phyloP scores from a whole-genome alignment of 2,797 vertebrate genomes.

The Setipinna tenuifilis region DNA sequence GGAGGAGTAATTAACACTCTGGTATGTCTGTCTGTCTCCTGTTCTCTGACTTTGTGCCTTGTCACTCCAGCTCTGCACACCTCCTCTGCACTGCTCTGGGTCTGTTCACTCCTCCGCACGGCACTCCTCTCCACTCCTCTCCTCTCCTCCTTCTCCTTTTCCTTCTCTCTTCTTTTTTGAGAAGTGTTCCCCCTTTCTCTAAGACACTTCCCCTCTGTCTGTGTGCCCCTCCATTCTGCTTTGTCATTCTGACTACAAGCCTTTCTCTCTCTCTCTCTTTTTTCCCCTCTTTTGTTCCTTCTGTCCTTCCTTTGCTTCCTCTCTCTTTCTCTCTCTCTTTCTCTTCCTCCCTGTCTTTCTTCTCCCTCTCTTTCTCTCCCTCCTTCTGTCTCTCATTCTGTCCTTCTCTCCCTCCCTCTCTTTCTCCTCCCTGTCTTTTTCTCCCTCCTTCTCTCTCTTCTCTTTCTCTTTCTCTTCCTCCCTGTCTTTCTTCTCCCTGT shows the following conservation, averaged over 20 bases:
- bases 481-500: neutral
- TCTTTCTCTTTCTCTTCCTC: neutral
- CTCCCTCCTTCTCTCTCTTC: slow-evolving; percentile 8
- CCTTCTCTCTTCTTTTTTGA: neutral
- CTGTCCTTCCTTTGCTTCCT: neutral
- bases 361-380: neutral
- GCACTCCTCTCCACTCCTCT: neutral
- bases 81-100: neutral
- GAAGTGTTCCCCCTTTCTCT: slow-evolving; percentile 8
- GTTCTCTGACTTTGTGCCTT: too few relatives aligned
- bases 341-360: neutral
- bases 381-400: slow-evolving; percentile 7
- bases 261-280: neutral
- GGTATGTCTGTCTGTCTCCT: too few relatives aligned
- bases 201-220: neutral
- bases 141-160: neutral
- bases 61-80: neutral
- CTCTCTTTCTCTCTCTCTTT: neutral
- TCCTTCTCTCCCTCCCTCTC: neutral
- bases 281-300: too few relatives aligned
- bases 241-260: neutral
- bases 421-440: neutral
- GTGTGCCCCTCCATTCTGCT: neutral
- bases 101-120: neutral
- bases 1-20: too few relatives aligned